Percentiles rank a stretch among this genome's conserved stretches.
Evolutionary conservation across 2,888 invertebrate genomes (phyloP).

Genomic region (Pediacus dermestoides): DNA sequence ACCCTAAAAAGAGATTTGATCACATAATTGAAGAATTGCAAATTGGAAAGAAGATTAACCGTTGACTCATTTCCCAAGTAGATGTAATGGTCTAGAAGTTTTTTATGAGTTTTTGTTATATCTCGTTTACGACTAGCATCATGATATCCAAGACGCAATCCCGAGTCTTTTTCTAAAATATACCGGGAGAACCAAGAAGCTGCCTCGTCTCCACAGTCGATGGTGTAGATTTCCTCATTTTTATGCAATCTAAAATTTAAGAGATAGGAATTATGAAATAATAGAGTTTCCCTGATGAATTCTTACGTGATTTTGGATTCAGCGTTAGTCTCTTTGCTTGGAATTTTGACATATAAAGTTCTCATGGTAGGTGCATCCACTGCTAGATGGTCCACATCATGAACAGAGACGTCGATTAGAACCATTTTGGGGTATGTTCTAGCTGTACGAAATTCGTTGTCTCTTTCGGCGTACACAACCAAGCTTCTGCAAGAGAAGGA

Average conservation of each 20-base stretch:
- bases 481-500: slow-evolving; percentile 49
- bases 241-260: slow-evolving; percentile 25
- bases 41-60: slow-evolving; percentile 24
- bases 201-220: slow-evolving; percentile 63
- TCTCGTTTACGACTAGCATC: slow-evolving; percentile 35
- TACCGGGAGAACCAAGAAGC: slow-evolving; percentile 59
- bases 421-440: slow-evolving; percentile 51
- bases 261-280: slow-evolving; percentile 4
- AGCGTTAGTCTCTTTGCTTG: slow-evolving; percentile 32
- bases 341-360: slow-evolving; percentile 47
- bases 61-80: slow-evolving; percentile 37
- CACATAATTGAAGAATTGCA: slow-evolving; percentile 3
- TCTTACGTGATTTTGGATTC: slow-evolving; percentile 31
- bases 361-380: slow-evolving; percentile 52
- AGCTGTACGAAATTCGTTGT: slow-evolving; percentile 47
- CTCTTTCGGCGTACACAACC: slow-evolving; percentile 48
- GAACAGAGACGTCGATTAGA: slow-evolving; percentile 46
- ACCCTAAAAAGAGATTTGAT: slow-evolving; percentile 47
- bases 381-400: slow-evolving; percentile 46
- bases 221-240: slow-evolving; percentile 48
- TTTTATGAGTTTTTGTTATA: slow-evolving; percentile 32
- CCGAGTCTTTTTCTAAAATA: slow-evolving; percentile 37
- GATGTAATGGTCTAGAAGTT: slow-evolving; percentile 34
- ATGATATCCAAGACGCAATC: slow-evolving; percentile 44
- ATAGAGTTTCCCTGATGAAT: no score